These are phyloP conservation scores for Hecatera dysodea DNA, from an alignment of 2,888 invertebrate genomes.

Conservation along the genomic window DNA sequence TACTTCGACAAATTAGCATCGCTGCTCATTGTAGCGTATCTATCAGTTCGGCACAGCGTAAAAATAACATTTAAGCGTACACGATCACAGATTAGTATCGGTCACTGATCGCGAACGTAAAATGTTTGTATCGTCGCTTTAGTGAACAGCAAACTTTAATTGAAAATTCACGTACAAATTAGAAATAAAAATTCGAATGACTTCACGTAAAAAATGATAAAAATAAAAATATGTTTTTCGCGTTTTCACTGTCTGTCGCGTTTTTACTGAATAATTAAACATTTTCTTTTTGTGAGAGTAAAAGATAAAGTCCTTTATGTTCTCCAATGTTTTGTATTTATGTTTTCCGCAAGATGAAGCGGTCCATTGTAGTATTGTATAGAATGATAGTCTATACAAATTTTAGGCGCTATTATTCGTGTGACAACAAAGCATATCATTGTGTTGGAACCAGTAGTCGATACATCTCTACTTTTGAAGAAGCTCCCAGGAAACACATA, in stretches of 20 bases:
- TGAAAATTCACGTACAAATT: slow-evolving; percentile 39
- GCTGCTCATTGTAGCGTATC: slow-evolving; percentile 36
- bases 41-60: slow-evolving; percentile 42
- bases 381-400: slow-evolving; percentile 77
- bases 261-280: slow-evolving; percentile 46
- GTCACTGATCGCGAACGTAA: slow-evolving; percentile 39
- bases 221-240: slow-evolving; percentile 29
- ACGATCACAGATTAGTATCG: slow-evolving; percentile 51
- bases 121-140: slow-evolving; percentile 42
- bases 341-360: slow-evolving; percentile 70
- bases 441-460: slow-evolving; percentile 71
- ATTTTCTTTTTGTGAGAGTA: slow-evolving; percentile 44
- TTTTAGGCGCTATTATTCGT: slow-evolving; percentile 79
- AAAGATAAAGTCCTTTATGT: slow-evolving; percentile 49
- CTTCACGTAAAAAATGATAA: slow-evolving; percentile 32
- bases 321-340: slow-evolving; percentile 66
- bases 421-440: slow-evolving; percentile 81
- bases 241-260: slow-evolving; percentile 33
- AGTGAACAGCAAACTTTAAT: slow-evolving; percentile 45
- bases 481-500: slow-evolving; percentile 28
- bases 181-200: slow-evolving; percentile 23
- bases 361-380: slow-evolving; percentile 76
- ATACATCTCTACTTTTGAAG: slow-evolving; percentile 53
- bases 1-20: slow-evolving; percentile 52
- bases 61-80: slow-evolving; percentile 47